Conservation (phyloP, 2,113 vertebrate genomes). For the Copsychus sechellarum region DNA sequence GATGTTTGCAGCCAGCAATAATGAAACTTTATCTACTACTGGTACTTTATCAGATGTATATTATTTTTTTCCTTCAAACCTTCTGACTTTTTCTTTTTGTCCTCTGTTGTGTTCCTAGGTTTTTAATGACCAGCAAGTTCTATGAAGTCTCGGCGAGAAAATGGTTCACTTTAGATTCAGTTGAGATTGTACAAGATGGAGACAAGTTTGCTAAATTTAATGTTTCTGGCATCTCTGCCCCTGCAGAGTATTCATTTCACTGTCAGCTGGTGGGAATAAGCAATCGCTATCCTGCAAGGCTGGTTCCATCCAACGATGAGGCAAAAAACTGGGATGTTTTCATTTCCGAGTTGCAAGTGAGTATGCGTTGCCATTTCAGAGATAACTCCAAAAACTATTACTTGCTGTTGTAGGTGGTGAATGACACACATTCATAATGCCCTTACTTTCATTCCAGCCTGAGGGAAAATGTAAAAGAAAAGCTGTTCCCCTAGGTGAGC, state of each 20-base stretch:
- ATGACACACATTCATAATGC: conserved; percentile 45
- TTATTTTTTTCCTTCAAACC: background rate
- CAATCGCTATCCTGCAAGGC: conserved; percentile 56
- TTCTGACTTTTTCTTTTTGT: background rate
- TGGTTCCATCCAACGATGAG: conserved; percentile 69
- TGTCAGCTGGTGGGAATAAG: conserved; percentile 81
- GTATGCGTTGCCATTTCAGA: conserved; percentile 68
- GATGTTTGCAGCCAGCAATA: background rate
- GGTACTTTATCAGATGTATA: background rate
- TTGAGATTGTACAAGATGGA: conserved; percentile 71
- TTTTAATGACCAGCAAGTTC: conserved; percentile 75
- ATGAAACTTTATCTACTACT: background rate
- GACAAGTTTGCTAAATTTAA: conserved; percentile 65
- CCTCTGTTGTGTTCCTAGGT: conserved; percentile 66
- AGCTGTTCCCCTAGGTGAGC: conserved; percentile 3
- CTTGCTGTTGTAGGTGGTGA: conserved; percentile 61
- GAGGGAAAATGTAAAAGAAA: conserved; percentile 52
- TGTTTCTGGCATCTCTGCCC: conserved; percentile 73
- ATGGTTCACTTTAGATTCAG: conserved; percentile 75
- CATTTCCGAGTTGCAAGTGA: conserved; percentile 80
- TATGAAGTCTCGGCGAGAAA: conserved; percentile 67
- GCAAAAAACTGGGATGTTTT: conserved; percentile 73
- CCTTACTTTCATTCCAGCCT: conserved; percentile 62
- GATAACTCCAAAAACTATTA: conserved; percentile 67
- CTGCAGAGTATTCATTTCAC: conserved; percentile 81